Base-by-base conservation (phyloP, 2,888 invertebrate genomes). In the Xestobium rufovillosum region DNA sequence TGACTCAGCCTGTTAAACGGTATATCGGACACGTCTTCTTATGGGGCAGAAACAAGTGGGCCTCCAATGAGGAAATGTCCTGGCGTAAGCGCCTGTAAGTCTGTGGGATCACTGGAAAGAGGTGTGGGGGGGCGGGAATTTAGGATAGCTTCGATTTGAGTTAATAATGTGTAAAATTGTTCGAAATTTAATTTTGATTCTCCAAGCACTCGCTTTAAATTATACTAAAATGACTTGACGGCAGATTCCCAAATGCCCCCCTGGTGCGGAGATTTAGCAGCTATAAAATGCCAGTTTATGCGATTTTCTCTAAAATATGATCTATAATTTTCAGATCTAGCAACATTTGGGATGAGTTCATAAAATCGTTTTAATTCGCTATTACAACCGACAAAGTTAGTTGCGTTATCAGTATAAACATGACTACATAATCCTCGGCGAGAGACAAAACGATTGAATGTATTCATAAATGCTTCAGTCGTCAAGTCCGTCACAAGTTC, bases 161-260 rank as follows among this genome's bases (percentile, higher is more conserved):
- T 41, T 8, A 54, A 11, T 15, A 42, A 23, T 3, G 56, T 59
- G 8, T 44, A 15, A 29, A 57, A 50, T 29, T 61, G 53, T n/a
- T n/a, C n/a, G n/a, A n/a, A n/a, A 3, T 43, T 57, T 3, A 56
- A 30, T 9, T 31, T 39, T 2, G 33, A 10, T 10, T 44, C 38
- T 1, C 50, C 45, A 8, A 53, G 30, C 4, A 53, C 34, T 17
- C 52, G 38, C 12, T 37, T 41, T 14, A 57, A 17, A 34, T 55
- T 55, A 39, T 34, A 36, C 38, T 61, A 59, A 2, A 47, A 36
- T 1, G 45, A 47, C 28, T 51, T 52, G 1, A 59, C 45, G 4
- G 48, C 51, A 3, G 50, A 43, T 32, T 60, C 57, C 54, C 53
- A 55, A 3, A 58, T 16, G 4, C 57, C 56, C 2, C 57, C 56